These are phyloP conservation scores for Bimastos eiseni DNA, from an alignment of 2,888 invertebrate species.

Conservation along the genomic window DNA sequence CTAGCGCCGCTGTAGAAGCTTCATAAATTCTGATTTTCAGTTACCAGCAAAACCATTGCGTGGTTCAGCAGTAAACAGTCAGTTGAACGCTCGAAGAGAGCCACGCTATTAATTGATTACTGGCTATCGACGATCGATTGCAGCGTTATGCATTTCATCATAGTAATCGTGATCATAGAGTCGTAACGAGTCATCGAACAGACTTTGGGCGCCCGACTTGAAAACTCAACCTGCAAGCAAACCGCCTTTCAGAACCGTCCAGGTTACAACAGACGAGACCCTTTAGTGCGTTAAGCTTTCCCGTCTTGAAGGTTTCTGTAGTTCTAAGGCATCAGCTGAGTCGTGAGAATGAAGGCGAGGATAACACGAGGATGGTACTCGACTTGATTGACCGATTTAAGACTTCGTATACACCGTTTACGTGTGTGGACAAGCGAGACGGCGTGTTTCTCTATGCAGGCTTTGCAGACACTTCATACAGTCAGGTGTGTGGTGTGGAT, in stretches of 20 bases:
- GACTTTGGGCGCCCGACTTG: no score
- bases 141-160: background rate
- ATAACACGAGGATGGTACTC: background rate
- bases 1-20: background rate
- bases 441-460: background rate
- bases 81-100: no score
- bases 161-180: background rate
- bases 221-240: background rate
- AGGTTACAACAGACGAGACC: background rate
- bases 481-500: background rate
- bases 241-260: background rate
- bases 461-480: background rate
- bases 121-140: background rate
- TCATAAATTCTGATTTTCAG: background rate
- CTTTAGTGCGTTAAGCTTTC: no score
- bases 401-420: background rate
- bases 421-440: background rate
- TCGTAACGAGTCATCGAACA: no score
- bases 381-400: background rate
- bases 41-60: background rate
- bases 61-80: background rate
- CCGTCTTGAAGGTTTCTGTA: background rate
- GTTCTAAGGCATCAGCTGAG: background rate
- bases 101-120: background rate
- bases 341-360: background rate